Conservation (phyloP, 2,113 vertebrate genomes). For the Morone chrysops region DNA sequence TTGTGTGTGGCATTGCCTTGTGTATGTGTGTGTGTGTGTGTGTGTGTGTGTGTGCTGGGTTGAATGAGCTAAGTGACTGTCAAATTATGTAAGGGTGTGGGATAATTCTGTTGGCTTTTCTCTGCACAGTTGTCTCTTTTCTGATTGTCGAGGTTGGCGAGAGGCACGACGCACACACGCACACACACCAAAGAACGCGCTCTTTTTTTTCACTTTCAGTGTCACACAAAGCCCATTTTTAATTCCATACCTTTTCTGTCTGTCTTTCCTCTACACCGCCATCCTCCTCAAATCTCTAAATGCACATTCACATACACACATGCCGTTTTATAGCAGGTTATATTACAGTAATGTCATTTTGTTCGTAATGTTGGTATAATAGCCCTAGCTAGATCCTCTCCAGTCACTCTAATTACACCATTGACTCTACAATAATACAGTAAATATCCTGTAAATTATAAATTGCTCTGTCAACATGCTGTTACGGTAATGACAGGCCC, state of each 20-base stretch:
- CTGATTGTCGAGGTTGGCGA: slow-evolving; percentile 65
- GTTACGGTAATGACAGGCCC: slow-evolving; percentile 50
- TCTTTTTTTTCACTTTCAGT: slow-evolving; percentile 3
- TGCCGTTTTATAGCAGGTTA: slow-evolving; percentile 23
- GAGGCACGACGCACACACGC: slow-evolving; percentile 28
- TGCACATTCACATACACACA: background rate
- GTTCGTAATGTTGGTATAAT: slow-evolving; percentile 35
- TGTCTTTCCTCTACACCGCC: background rate
- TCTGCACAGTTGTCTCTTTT: slow-evolving; percentile 61
- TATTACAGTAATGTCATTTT: slow-evolving; percentile 48
- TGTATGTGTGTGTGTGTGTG: slow-evolving; percentile 34
- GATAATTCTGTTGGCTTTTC: slow-evolving; percentile 72
- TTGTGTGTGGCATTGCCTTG: slow-evolving; percentile 33
- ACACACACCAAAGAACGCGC: slow-evolving; percentile 15
- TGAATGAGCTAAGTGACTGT: slow-evolving; percentile 76
- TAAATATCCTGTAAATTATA: slow-evolving; percentile 70
- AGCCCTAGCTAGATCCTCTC: slow-evolving; percentile 43
- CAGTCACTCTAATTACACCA: slow-evolving; percentile 52
- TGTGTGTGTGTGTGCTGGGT: slow-evolving; percentile 40
- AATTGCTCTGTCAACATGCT: slow-evolving; percentile 64
- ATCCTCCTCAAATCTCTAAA: background rate
- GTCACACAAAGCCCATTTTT: slow-evolving; percentile 6
- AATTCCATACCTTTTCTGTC: slow-evolving; percentile 3
- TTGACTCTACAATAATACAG: slow-evolving; percentile 55
- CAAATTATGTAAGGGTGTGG: slow-evolving; percentile 76